Percentiles rank a stretch among this genome's conserved stretches.
Evolutionary conservation across 2,113 vertebrate genomes (phyloP).

Genomic region (Callipepla californica): DNA sequence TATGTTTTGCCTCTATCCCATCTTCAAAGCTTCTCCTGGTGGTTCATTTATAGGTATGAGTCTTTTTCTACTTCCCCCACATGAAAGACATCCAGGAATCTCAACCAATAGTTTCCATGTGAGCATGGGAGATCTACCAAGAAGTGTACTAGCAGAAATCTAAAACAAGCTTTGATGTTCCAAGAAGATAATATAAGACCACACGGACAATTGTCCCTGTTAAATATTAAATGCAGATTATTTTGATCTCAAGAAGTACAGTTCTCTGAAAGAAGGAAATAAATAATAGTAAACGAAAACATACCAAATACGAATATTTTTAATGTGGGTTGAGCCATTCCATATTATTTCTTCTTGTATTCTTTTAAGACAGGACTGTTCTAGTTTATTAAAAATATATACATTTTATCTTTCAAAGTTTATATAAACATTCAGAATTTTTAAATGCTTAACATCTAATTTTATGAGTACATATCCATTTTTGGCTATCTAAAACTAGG

Average conservation of each 20-base stretch:
- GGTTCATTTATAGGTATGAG: background rate
- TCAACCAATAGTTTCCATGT: slow-evolving; percentile 54
- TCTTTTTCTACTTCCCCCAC: background rate
- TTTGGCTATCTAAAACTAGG: background rate
- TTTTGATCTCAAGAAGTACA: slow-evolving; percentile 39
- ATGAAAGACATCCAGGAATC: slow-evolving; percentile 28
- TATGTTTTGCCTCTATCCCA: background rate
- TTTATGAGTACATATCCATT: background rate
- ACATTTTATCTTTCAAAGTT: background rate
- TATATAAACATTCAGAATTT: background rate
- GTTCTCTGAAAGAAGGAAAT: slow-evolving; percentile 14
- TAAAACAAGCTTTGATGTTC: slow-evolving; percentile 58
- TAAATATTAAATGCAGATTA: slow-evolving; percentile 55
- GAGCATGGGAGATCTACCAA: slow-evolving; percentile 32
- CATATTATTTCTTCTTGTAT: background rate
- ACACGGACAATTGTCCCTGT: background rate
- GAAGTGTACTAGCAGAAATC: background rate
- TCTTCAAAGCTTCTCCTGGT: slow-evolving; percentile 29
- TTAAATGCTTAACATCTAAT: background rate
- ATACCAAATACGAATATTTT: slow-evolving; percentile 23
- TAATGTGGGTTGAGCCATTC: background rate
- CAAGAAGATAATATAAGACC: slow-evolving; percentile 49
- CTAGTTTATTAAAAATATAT: background rate
- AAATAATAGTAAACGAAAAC: slow-evolving; percentile 55
- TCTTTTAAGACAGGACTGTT: background rate